phyloP scores from a whole-genome alignment of 2,888 invertebrate species.

The Lacanobia oleracea region DNA sequence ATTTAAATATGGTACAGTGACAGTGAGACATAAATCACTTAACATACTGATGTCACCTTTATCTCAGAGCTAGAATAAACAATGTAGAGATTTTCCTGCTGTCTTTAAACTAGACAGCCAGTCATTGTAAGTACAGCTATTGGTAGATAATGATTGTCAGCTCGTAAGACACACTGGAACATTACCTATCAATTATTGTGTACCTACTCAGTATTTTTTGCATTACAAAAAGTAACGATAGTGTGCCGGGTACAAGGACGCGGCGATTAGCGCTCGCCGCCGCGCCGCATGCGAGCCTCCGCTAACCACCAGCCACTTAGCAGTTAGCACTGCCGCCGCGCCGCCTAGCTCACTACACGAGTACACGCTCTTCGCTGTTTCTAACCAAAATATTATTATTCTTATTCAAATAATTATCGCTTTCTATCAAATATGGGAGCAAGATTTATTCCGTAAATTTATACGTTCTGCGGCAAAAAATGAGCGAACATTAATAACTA shows the following conservation, averaged over 20 bases:
- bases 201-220: conserved; percentile 42
- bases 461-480: not conserved
- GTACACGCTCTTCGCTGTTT: not conserved
- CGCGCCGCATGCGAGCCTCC: conserved; percentile 61
- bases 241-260: conserved; percentile 70
- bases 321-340: conserved; percentile 56
- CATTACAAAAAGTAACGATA: conserved; percentile 50
- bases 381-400: not conserved
- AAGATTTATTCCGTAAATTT: not conserved
- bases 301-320: conserved; percentile 71
- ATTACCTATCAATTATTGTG: conserved; percentile 43
- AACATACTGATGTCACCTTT: conserved; percentile 15
- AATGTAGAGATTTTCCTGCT: conserved; percentile 12
- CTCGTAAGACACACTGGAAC: conserved; percentile 27
- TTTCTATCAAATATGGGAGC: not conserved
- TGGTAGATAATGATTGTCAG: conserved; percentile 15
- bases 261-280: conserved; percentile 68
- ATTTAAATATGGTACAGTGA: not conserved
- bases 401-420: not conserved
- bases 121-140: not conserved
- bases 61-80: conserved; percentile 5
- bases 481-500: not conserved
- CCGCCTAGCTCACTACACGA: conserved; percentile 3
- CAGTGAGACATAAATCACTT: conserved; percentile 28
- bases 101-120: conserved; percentile 2